These are phyloP conservation scores for Rhimphoctona megacephalus DNA, from an alignment of 2,888 invertebrate species.

Conservation along the genomic window DNA sequence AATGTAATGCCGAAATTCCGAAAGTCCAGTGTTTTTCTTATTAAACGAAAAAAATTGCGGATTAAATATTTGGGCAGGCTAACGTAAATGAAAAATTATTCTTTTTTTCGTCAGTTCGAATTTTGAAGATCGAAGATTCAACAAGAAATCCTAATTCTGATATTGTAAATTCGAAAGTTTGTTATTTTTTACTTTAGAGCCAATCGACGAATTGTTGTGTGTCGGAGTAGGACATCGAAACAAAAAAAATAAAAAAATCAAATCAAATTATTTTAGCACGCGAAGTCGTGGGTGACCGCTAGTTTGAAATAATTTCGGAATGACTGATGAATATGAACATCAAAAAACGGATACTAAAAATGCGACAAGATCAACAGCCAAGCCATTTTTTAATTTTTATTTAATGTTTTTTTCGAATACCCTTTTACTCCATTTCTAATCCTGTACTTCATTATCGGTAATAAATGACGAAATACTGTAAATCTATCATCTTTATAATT, in stretches of 20 bases:
- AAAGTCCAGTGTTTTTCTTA: background rate
- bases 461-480: too few relatives aligned
- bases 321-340: too few relatives aligned
- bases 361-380: too few relatives aligned
- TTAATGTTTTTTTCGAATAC: too few relatives aligned
- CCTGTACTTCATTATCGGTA: too few relatives aligned
- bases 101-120: background rate
- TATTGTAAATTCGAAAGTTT: background rate
- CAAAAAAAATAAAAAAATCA: background rate
- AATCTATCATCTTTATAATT: background rate
- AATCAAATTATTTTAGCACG: background rate
- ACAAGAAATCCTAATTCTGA: background rate
- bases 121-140: background rate
- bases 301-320: too few relatives aligned
- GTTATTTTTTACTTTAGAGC: background rate
- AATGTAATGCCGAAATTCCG: background rate
- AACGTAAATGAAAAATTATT: background rate
- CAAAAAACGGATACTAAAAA: too few relatives aligned
- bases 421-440: too few relatives aligned
- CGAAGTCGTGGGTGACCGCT: background rate
- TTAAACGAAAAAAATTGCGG: background rate
- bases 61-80: background rate
- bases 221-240: background rate
- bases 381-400: too few relatives aligned
- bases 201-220: background rate